Percentiles rank a stretch among this genome's conserved stretches.
phyloP scores from a whole-genome alignment of 1,140 invertebrate genomes.

The Telenomus remus region DNA sequence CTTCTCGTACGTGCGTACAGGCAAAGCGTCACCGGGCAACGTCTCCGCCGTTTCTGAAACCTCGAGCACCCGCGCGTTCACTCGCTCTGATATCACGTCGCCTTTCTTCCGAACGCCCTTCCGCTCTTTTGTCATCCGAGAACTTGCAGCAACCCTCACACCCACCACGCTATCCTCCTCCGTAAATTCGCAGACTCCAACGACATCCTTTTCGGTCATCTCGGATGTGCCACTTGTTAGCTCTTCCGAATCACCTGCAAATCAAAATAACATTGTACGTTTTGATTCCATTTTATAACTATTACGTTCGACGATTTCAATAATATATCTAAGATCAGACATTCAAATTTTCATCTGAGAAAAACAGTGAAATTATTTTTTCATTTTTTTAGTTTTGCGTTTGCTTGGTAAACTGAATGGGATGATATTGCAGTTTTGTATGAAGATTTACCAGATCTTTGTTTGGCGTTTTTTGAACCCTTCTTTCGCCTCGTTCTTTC shows the following conservation, averaged over 20 bases:
- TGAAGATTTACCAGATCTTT: constrained; percentile 22
- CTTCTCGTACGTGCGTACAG: constrained; percentile 66
- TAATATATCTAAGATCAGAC: too few relatives aligned
- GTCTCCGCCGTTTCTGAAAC: constrained; percentile 64
- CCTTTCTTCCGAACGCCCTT: constrained; percentile 38
- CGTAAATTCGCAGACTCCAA: constrained; percentile 68
- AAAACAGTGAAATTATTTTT: too few relatives aligned
- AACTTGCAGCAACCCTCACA: constrained; percentile 74
- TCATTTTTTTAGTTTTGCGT: too few relatives aligned
- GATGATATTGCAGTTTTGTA: not conserved
- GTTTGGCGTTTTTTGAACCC: constrained; percentile 38
- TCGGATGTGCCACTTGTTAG: not conserved
- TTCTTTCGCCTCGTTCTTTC: constrained; percentile 42
- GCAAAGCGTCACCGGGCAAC: constrained; percentile 45
- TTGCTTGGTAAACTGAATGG: too few relatives aligned
- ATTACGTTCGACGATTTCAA: too few relatives aligned
- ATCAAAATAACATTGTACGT: not conserved
- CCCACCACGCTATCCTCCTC: constrained; percentile 72
- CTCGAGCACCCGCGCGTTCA: constrained; percentile 52
- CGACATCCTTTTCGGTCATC: constrained; percentile 23
- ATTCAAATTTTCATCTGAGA: too few relatives aligned
- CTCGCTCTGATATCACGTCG: constrained; percentile 32
- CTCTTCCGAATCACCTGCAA: constrained; percentile 14
- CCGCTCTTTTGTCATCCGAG: constrained; percentile 63
- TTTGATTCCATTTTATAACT: too few relatives aligned